These are phyloP conservation scores for Polydrusus cervinus DNA, from an alignment of 2,888 invertebrate species.

Conservation along the genomic window DNA sequence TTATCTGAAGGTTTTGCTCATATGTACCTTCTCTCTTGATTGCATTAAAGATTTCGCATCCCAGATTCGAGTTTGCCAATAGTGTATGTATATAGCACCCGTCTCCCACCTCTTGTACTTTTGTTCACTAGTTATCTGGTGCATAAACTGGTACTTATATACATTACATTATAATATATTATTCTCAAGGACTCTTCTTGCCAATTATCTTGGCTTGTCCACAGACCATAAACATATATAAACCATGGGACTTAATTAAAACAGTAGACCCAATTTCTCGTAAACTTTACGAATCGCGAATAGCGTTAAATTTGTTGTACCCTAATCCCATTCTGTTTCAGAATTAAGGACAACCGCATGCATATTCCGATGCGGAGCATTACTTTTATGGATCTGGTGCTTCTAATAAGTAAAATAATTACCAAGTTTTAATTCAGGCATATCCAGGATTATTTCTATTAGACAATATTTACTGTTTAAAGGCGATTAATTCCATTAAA, in stretches of 20 bases:
- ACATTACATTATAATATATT: too few relatives aligned
- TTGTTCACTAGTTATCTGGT: too few relatives aligned
- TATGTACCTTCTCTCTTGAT: too few relatives aligned
- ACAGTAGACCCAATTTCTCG: not conserved
- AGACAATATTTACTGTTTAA: conserved; percentile 1
- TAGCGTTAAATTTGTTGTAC: conserved; percentile 18
- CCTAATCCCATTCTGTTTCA: conserved; percentile 5
- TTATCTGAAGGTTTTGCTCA: too few relatives aligned
- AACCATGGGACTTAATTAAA: conserved; percentile 12
- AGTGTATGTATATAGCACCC: too few relatives aligned
- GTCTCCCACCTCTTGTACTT: too few relatives aligned
- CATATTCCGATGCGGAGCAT: conserved; percentile 15
- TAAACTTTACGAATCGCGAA: conserved; percentile 9
- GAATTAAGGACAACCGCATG: conserved; percentile 18
- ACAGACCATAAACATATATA: conserved; percentile 4
- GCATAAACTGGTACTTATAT: too few relatives aligned
- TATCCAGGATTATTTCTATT: not conserved
- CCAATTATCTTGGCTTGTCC: not conserved
- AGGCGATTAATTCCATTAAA: not conserved
- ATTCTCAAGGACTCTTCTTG: too few relatives aligned
- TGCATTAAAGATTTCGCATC: too few relatives aligned
- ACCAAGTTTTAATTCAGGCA: conserved; percentile 1
- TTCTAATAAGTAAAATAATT: conserved; percentile 6
- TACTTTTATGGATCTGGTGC: conserved; percentile 7
- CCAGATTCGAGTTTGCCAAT: too few relatives aligned